Percentiles rank a stretch among this genome's conserved stretches.
Conservation (phyloP, 2,888 invertebrate genomes). For the Agrypnus murinus region DNA sequence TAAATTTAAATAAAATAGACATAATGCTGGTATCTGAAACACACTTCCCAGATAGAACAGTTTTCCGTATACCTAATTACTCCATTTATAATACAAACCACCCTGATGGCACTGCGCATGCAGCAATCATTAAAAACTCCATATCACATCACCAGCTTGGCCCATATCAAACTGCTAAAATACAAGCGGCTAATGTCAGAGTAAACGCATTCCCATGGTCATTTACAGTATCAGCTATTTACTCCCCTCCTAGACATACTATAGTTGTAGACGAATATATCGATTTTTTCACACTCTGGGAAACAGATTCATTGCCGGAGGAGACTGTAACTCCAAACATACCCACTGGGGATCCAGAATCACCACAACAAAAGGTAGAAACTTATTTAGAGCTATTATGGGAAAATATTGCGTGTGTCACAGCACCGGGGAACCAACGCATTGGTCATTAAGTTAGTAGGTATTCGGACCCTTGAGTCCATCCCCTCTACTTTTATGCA, state of each 20-base stretch:
- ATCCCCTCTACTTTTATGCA: too few relatives aligned
- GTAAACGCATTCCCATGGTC: background rate
- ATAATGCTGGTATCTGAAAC: background rate
- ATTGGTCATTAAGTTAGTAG: too few relatives aligned
- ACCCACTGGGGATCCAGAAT: too few relatives aligned
- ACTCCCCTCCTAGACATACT: constrained; percentile 1
- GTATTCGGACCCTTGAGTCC: too few relatives aligned
- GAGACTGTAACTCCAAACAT: background rate
- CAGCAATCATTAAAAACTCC: too few relatives aligned
- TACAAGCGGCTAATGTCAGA: background rate
- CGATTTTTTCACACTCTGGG: background rate
- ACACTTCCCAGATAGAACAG: background rate
- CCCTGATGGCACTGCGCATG: constrained; percentile 2
- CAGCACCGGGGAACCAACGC: too few relatives aligned
- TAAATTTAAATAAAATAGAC: background rate
- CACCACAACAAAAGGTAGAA: constrained; percentile 1
- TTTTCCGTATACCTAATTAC: constrained; percentile 1
- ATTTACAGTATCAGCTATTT: background rate
- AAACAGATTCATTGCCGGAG: too few relatives aligned
- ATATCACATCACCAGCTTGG: background rate
- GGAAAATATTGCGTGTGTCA: too few relatives aligned
- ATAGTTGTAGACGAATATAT: background rate
- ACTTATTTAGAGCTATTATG: background rate
- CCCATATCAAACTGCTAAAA: background rate
- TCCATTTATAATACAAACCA: background rate